A percentile compares a stretch with the other conserved stretches of the same genome.
Conservation (phyloP, 2,888 invertebrate genomes). For the Serrognathus titanus region DNA sequence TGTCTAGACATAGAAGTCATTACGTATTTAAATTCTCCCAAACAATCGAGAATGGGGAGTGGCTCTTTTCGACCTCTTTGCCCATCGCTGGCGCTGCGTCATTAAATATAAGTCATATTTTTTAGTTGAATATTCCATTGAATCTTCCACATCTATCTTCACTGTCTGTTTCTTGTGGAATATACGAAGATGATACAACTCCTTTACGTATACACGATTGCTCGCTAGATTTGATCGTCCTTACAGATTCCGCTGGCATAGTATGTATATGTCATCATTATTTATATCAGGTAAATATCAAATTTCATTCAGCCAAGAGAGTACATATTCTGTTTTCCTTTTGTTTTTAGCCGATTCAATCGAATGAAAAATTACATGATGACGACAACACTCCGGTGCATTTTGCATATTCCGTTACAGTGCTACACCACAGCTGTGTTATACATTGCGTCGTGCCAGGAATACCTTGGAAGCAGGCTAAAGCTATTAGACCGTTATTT, state of each 20-base stretch:
- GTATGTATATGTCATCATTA: conserved; percentile 81
- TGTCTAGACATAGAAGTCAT: too few species aligned
- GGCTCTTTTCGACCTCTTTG: too few species aligned
- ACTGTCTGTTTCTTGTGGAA: conserved; percentile 55
- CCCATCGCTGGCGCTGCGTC: too few species aligned
- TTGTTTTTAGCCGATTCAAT: conserved; percentile 54
- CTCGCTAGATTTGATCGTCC: conserved; percentile 73
- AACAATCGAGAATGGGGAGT: too few species aligned
- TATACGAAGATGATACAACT: conserved; percentile 78
- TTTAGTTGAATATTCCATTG: conserved; percentile 78
- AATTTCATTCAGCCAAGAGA: not conserved
- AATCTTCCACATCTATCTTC: conserved; percentile 70
- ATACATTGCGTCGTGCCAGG: conserved; percentile 80
- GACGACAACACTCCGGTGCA: conserved; percentile 64
- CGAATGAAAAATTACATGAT: conserved; percentile 50
- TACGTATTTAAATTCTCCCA: too few species aligned
- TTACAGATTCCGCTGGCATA: conserved; percentile 70
- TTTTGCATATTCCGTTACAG: conserved; percentile 80
- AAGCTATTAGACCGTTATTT: conserved; percentile 73
- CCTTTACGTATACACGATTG: conserved; percentile 79
- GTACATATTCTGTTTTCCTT: conserved; percentile 4
- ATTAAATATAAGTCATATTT: too few species aligned
- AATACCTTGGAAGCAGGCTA: conserved; percentile 74
- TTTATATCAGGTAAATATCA: conserved; percentile 59
- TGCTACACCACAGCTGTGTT: conserved; percentile 79